A percentile compares a stretch with the other conserved stretches of the same genome.
phyloP scores from a whole-genome alignment of 2,888 invertebrate species.

The Drosophila maculinotata region DNA sequence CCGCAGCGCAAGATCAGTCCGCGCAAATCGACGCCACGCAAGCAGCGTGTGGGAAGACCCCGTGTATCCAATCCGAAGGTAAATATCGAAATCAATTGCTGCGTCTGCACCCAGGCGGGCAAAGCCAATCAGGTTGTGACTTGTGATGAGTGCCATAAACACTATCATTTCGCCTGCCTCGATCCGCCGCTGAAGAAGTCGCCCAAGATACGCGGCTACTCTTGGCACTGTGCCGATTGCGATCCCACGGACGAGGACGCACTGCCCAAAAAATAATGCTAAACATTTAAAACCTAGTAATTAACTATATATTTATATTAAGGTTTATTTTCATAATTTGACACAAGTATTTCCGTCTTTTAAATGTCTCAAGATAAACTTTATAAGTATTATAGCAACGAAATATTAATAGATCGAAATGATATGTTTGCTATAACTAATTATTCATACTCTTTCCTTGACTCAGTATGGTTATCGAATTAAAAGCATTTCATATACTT shows the following conservation, averaged over 20 bases:
- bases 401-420: too few relatives aligned
- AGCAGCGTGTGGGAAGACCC: conserved; percentile 58
- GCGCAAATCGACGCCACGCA: conserved; percentile 75
- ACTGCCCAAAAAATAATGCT: conserved; percentile 49
- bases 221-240: conserved; percentile 98
- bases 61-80: conserved; percentile 58
- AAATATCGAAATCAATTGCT: conserved; percentile 73
- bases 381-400: conserved; percentile 3
- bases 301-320: conserved; percentile 14
- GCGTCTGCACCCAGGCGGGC: conserved; percentile 79
- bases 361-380: conserved; percentile 6
- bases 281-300: conserved; percentile 4
- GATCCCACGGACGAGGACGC: conserved; percentile 90
- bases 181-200: conserved; percentile 97
- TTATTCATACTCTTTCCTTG: background rate
- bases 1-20: conserved; percentile 81
- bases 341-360: conserved; percentile 25
- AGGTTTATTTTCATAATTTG: conserved; percentile 12
- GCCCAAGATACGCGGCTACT: conserved; percentile 96
- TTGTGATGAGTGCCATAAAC: conserved; percentile 95
- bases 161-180: conserved; percentile 96
- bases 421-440: background rate
- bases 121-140: conserved; percentile 86
- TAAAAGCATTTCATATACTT: conserved; percentile 13
- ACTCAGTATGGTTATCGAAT: background rate